Conservation (phyloP, 2,797 vertebrate genomes). For the Hoplostethus atlanticus region DNA sequence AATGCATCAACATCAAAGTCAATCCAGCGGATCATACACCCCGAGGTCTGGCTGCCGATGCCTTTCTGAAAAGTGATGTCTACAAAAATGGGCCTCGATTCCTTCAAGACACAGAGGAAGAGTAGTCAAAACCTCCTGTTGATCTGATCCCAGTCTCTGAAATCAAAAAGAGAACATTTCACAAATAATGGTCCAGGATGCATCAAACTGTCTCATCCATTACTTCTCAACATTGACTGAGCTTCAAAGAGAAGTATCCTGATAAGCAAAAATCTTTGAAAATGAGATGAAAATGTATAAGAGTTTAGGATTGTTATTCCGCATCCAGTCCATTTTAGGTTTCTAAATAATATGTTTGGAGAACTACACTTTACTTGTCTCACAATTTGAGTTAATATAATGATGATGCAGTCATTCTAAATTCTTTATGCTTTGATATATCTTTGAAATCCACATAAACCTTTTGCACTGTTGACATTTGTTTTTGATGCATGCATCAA, state of each 20-base stretch:
- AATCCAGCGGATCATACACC: conserved; percentile 8
- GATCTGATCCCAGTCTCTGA: neutral
- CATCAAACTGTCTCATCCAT: neutral
- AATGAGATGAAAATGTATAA: too few relatives aligned
- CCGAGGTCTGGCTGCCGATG: too few relatives aligned
- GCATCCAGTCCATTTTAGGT: too few relatives aligned
- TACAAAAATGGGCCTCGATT: neutral
- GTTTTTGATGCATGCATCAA: too few relatives aligned
- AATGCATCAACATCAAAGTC: neutral
- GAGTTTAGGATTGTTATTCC: too few relatives aligned
- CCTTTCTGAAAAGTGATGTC: neutral
- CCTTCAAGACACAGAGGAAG: neutral
- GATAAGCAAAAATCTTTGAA: neutral
- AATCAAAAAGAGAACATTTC: neutral
- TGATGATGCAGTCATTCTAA: too few relatives aligned
- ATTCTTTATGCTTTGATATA: neutral
- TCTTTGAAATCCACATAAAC: neutral
- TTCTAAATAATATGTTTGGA: too few relatives aligned
- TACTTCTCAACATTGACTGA: neutral
- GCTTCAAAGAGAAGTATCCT: neutral
- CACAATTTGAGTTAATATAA: too few relatives aligned
- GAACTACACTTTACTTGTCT: too few relatives aligned
- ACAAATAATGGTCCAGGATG: neutral
- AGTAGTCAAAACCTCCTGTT: neutral
- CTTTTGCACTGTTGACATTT: neutral